Evolutionary conservation across 2,113 vertebrate species (phyloP).

Genomic region (Antennarius striatus): DNA sequence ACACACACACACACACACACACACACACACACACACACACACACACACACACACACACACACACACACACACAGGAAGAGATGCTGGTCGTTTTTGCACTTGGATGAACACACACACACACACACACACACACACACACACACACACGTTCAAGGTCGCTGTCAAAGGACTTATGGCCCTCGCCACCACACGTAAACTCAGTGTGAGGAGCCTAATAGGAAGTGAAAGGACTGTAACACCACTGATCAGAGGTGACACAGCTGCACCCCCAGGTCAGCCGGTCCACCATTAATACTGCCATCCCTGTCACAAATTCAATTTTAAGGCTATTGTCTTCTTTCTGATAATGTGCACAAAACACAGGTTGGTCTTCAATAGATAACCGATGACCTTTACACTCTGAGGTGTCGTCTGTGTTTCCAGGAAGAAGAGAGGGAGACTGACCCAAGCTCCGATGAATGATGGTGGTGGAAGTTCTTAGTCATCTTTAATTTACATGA

Average conservation of each 20-base stretch:
- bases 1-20: slow-evolving; percentile 21
- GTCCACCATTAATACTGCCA: slow-evolving; percentile 50
- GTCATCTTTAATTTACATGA: background rate
- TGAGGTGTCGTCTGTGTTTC: slow-evolving; percentile 25
- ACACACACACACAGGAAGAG: slow-evolving; percentile 8
- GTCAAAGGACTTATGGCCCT: slow-evolving; percentile 70
- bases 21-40: slow-evolving; percentile 42
- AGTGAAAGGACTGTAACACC: slow-evolving; percentile 75
- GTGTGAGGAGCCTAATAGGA: slow-evolving; percentile 70
- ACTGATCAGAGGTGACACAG: slow-evolving; percentile 76
- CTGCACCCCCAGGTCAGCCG: slow-evolving; percentile 60
- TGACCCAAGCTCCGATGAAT: background rate
- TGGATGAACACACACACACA: slow-evolving; percentile 52
- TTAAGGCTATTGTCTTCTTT: slow-evolving; percentile 56
- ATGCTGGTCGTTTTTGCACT: slow-evolving; percentile 52
- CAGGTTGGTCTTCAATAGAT: slow-evolving; percentile 17
- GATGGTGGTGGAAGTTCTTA: background rate
- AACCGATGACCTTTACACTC: slow-evolving; percentile 24
- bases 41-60: slow-evolving; percentile 23
- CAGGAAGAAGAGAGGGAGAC: slow-evolving; percentile 9
- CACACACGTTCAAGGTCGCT: slow-evolving; percentile 69
- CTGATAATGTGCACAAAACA: slow-evolving; percentile 35
- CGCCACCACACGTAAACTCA: slow-evolving; percentile 42
- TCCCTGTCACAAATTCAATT: slow-evolving; percentile 63
- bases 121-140: slow-evolving; percentile 27